Conservation (phyloP, 1,140 invertebrate genomes). For the Eupeodes corollae region DNA sequence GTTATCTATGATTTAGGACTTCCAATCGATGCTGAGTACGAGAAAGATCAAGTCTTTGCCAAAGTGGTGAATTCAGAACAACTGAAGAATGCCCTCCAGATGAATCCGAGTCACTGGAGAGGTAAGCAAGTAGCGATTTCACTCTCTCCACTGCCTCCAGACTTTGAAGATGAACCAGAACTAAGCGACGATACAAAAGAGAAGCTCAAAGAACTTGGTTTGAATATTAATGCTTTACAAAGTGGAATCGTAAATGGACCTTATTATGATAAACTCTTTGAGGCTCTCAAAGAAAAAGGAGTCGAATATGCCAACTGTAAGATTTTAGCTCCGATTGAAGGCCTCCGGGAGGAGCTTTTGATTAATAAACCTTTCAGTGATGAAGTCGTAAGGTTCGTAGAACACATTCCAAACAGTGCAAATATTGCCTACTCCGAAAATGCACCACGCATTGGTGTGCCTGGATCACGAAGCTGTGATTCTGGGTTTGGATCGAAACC, state of each 20-base stretch:
- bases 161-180: constrained; percentile 20
- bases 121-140: constrained; percentile 17
- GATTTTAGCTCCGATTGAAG: constrained; percentile 42
- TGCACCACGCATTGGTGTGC: constrained; percentile 4
- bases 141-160: constrained; percentile 9
- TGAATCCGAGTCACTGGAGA: constrained; percentile 5
- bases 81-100: constrained; percentile 21
- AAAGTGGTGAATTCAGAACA: constrained; percentile 29
- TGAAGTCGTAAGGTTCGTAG: constrained; percentile 43
- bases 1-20: constrained; percentile 26
- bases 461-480: constrained; percentile 25
- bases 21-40: constrained; percentile 28
- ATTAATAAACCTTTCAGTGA: constrained; percentile 43
- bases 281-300: constrained; percentile 42
- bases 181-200: constrained; percentile 40
- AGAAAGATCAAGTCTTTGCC: constrained; percentile 28
- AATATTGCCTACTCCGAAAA: constrained; percentile 2
- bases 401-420: constrained; percentile 33
- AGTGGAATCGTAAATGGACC: constrained; percentile 46
- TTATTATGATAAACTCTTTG: constrained; percentile 44
- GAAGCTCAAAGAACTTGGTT: constrained; percentile 41
- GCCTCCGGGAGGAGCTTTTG: constrained; percentile 42
- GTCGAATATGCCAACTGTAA: constrained; percentile 42
- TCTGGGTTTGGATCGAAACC: constrained; percentile 35
- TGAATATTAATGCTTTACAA: constrained; percentile 44